phyloP scores from a whole-genome alignment of 1,140 invertebrate species.

The Maniola jurtina region DNA sequence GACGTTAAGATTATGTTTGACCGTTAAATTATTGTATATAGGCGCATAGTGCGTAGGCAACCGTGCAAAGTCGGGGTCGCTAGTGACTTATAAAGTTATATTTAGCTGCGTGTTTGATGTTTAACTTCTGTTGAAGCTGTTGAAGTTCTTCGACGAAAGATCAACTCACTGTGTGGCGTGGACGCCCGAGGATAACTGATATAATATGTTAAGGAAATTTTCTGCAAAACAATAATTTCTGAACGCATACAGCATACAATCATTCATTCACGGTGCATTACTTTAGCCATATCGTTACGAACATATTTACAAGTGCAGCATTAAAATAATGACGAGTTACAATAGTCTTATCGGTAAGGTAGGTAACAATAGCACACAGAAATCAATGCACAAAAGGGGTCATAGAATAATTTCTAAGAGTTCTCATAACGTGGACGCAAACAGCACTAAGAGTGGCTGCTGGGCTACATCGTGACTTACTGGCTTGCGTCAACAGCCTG shows the following conservation, averaged over 20 bases:
- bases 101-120: too few species aligned
- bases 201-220: slow-evolving; percentile 53
- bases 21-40: too few species aligned
- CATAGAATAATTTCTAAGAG: background rate
- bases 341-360: slow-evolving; percentile 31
- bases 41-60: too few species aligned
- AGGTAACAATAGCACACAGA: slow-evolving; percentile 42
- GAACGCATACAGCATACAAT: slow-evolving; percentile 22
- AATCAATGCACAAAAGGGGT: slow-evolving; percentile 23
- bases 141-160: slow-evolving; percentile 8
- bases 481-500: slow-evolving; percentile 55
- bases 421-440: background rate
- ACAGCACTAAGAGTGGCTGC: background rate
- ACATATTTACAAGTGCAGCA: slow-evolving; percentile 28
- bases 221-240: slow-evolving; percentile 26
- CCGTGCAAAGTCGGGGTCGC: too few species aligned
- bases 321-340: slow-evolving; percentile 16
- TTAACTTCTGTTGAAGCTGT: background rate
- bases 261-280: slow-evolving; percentile 31
- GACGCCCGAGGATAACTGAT: slow-evolving; percentile 72
- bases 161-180: slow-evolving; percentile 72
- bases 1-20: too few species aligned
- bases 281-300: slow-evolving; percentile 28
- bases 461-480: slow-evolving; percentile 48
- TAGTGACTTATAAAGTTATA: too few species aligned